A percentile compares a stretch with the other conserved stretches of the same genome.
Conservation (phyloP, 2,113 vertebrate species). For the Serilophus lunatus region DNA sequence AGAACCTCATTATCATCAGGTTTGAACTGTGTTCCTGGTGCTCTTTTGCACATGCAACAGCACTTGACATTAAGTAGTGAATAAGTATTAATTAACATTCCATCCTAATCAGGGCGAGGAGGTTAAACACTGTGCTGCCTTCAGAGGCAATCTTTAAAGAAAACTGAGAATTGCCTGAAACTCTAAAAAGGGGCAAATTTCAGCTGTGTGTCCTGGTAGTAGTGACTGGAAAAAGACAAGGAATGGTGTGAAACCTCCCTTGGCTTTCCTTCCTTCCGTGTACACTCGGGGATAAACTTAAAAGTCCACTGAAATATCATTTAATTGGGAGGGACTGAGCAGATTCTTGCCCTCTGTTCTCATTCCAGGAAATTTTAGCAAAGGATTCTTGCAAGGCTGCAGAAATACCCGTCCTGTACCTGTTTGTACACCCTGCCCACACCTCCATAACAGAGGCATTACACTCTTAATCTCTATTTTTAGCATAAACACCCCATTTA, state of each 20-base stretch:
- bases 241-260: background rate
- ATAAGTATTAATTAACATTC: background rate
- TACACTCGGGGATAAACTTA: background rate
- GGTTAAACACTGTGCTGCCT: background rate
- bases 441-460: background rate
- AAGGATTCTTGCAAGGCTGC: background rate
- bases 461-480: background rate
- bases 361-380: background rate
- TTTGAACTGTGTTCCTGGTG: background rate
- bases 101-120: background rate
- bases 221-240: background rate
- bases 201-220: background rate
- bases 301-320: background rate
- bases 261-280: background rate
- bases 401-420: background rate
- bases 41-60: background rate
- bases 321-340: background rate
- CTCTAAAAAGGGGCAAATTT: background rate
- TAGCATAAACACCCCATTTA: background rate
- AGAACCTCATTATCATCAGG: background rate
- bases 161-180: background rate
- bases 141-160: background rate
- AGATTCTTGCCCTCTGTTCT: background rate
- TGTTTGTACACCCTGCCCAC: background rate
- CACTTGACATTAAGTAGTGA: slow-evolving; percentile 4